Base-by-base conservation (phyloP, 2,797 vertebrate species). In the Danio tinwini region DNA sequence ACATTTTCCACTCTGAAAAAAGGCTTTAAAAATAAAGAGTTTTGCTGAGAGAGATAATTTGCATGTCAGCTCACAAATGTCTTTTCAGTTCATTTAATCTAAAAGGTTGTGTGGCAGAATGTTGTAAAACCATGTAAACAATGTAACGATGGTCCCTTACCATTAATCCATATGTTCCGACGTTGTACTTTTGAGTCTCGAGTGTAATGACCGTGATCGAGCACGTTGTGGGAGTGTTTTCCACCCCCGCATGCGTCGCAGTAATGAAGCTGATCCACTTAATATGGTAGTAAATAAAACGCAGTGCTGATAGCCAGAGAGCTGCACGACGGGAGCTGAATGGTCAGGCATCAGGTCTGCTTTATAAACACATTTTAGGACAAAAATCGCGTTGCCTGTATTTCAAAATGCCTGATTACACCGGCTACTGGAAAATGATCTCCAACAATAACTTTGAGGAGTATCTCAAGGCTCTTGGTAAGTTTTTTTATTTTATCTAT, bases 381-480 rank as follows among this genome's bases (percentile, higher is more conserved):
- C 13, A 21, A 4, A 1, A 67, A 53, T 3, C 47, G 37, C 49
- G 14, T 4, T 0, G 3, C 16, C 5, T 6, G n/a, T 40, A 50
- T n/a, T 61, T 75, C 37, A 88, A 79, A 91, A 98, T 97, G 96
- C 91, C 95, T 62, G 89, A 98, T 88, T 94, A 94, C 88, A 96
- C 79, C 85, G 97, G 97, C 29, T 96, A 89, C 1, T 98, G 96
- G 96, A 92, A 95, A 73, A 93, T 98, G 93, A 92, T 94, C 84
- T 91, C 58, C 82, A 98, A 90, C 76, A 92, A 96, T 0, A 97
- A 96, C 88, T 96, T 97, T 88, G 96, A 98, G 71, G 95, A 94
- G 11, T 96, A 95, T 90, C 92, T 98, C 92, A 95, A 97, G 88
- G 93, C 91, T 8, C 88, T 99, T 84, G 93, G 96, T 98, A 95